These are phyloP conservation scores for Kryphioiulus occultus DNA, from an alignment of 2,888 invertebrate genomes.

Conservation along the genomic window DNA sequence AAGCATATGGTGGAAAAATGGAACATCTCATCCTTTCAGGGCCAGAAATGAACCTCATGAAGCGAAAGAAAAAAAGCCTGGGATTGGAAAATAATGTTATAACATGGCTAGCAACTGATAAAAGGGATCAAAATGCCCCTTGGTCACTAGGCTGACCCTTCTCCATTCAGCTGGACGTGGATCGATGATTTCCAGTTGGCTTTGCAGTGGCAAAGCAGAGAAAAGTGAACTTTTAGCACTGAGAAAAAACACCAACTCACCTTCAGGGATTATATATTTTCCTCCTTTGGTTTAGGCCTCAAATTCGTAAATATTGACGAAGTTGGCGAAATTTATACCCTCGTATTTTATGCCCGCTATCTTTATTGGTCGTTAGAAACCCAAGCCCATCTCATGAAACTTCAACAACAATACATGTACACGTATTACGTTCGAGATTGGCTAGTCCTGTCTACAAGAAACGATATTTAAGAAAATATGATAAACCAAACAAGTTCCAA, in stretches of 20 bases:
- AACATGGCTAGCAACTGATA: not conserved
- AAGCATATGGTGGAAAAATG: not conserved
- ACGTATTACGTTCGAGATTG: not conserved
- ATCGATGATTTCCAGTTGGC: not conserved
- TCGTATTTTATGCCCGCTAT: not conserved
- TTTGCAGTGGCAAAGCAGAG: not conserved
- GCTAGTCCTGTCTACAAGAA: too few relatives aligned
- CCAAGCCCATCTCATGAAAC: not conserved
- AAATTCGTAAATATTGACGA: not conserved
- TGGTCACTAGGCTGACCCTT: not conserved
- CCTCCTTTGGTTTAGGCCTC: not conserved
- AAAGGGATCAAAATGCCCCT: not conserved
- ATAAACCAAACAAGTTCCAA: too few relatives aligned
- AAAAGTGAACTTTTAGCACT: not conserved
- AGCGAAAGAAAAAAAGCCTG: not conserved
- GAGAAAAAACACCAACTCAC: not conserved
- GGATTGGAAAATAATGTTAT: not conserved
- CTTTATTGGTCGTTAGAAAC: not conserved
- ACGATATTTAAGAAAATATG: too few relatives aligned
- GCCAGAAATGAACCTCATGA: not conserved
- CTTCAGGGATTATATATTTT: not conserved
- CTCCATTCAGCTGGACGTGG: not conserved
- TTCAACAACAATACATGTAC: not conserved
- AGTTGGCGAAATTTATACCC: not conserved
- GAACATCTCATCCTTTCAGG: not conserved